Percentiles rank a stretch among this genome's conserved stretches.
Conservation (phyloP, 2,113 vertebrate species). For the Etia nguti region DNA sequence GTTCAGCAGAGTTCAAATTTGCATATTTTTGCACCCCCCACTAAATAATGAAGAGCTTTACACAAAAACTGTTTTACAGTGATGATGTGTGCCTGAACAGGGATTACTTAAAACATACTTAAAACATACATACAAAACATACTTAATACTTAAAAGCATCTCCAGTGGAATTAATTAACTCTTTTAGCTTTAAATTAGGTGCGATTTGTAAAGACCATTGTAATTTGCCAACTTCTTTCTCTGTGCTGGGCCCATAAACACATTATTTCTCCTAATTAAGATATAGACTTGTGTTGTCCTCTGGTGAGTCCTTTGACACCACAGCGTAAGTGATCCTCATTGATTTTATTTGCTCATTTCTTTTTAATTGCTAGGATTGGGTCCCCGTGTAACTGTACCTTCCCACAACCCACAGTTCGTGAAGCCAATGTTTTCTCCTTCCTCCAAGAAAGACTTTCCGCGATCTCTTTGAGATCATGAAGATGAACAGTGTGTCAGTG, state of each 20-base stretch:
- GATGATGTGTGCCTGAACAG: neutral
- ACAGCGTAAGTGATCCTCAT: slow-evolving; percentile 71
- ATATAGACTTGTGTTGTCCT: slow-evolving; percentile 63
- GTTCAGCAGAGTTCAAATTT: neutral
- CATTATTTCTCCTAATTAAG: slow-evolving; percentile 66
- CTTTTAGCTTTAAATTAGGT: neutral
- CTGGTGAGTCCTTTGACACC: slow-evolving; percentile 70
- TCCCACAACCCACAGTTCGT: slow-evolving; percentile 48
- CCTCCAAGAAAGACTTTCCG: slow-evolving; percentile 40
- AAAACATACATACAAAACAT: no score
- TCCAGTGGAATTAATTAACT: neutral
- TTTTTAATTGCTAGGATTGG: slow-evolving; percentile 74
- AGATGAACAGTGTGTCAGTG: slow-evolving; percentile 13
- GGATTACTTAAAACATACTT: neutral
- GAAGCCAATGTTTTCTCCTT: slow-evolving; percentile 35
- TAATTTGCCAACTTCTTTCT: neutral
- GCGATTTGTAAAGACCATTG: neutral
- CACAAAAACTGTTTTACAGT: neutral
- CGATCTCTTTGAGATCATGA: slow-evolving; percentile 20
- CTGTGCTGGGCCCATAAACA: neutral
- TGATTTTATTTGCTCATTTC: slow-evolving; percentile 77
- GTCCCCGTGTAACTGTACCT: slow-evolving; percentile 67
- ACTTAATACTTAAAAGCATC: neutral
- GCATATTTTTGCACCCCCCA: neutral
- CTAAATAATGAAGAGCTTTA: neutral